Conservation (phyloP, 2,888 invertebrate genomes). For the Ennomos erosarius region DNA sequence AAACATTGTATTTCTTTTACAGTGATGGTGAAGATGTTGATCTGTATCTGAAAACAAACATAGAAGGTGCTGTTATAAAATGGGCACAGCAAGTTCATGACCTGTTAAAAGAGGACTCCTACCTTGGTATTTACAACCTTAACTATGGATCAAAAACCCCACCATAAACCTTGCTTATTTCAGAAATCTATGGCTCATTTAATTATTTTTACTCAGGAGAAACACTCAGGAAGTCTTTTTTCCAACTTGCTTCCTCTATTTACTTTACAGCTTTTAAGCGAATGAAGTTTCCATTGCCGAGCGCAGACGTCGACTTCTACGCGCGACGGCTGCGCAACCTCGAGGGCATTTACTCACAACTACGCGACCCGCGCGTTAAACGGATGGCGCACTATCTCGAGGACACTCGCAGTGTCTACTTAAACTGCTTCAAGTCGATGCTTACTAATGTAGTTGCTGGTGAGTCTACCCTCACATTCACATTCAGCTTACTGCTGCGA, state of each 20-base stretch:
- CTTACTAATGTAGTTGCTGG: constrained; percentile 92
- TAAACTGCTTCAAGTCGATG: constrained; percentile 90
- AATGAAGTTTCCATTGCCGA: constrained; percentile 89
- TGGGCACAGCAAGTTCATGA: constrained; percentile 94
- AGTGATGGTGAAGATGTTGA: constrained; percentile 86
- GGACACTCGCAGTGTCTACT: constrained; percentile 91
- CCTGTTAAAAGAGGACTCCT: constrained; percentile 90
- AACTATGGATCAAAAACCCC: too few species aligned
- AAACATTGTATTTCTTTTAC: constrained; percentile 33
- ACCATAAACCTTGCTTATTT: too few species aligned
- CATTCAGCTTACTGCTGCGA: too few species aligned
- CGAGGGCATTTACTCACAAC: constrained; percentile 94
- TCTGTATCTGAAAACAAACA: constrained; percentile 90
- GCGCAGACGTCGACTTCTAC: constrained; percentile 92
- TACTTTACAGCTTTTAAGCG: constrained; percentile 83
- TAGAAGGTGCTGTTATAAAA: constrained; percentile 94
- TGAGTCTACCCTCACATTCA: constrained; percentile 52
- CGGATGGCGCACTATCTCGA: constrained; percentile 93
- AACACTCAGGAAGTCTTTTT: too few species aligned
- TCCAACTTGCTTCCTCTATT: constrained; percentile 10
- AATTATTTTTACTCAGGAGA: too few species aligned
- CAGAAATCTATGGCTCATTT: too few species aligned
- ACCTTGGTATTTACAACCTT: too few species aligned
- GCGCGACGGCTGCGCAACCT: constrained; percentile 90
- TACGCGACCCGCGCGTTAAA: constrained; percentile 92